Evolutionary conservation across 2,797 vertebrate species (phyloP).

Genomic region (Iguana delicatissima): DNA sequence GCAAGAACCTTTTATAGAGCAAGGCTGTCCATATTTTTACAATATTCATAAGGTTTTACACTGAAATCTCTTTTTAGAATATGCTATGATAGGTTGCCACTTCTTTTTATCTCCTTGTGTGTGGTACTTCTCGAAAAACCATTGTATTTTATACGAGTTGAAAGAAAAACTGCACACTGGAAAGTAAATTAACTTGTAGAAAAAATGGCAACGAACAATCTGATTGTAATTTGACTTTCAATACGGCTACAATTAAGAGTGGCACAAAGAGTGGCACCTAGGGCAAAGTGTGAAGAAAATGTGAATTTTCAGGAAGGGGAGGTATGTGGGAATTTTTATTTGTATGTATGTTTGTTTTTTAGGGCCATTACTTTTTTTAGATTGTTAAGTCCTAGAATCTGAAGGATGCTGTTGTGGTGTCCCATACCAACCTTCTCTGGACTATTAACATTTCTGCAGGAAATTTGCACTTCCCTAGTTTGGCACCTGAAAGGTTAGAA

Average conservation of each 20-base stretch:
- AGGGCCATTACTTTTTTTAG: too few species aligned
- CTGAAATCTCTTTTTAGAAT: not conserved
- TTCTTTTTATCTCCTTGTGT: not conserved
- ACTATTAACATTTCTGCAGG: not conserved
- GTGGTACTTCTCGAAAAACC: not conserved
- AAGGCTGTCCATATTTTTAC: not conserved
- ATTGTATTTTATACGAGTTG: not conserved
- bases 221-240: constrained; percentile 2
- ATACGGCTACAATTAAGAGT: not conserved
- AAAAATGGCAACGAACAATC: not conserved
- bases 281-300: not conserved
- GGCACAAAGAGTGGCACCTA: not conserved
- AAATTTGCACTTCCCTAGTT: not conserved
- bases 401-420: too few species aligned
- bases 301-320: not conserved
- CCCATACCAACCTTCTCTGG: too few species aligned
- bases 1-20: not conserved
- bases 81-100: not conserved
- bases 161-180: not conserved
- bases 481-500: not conserved
- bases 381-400: too few species aligned
- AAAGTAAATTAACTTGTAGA: not conserved
- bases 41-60: not conserved
- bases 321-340: too few species aligned
- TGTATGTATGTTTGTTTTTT: too few species aligned